phyloP scores from a whole-genome alignment of 2,113 vertebrate species.

The Stegastes partitus region DNA sequence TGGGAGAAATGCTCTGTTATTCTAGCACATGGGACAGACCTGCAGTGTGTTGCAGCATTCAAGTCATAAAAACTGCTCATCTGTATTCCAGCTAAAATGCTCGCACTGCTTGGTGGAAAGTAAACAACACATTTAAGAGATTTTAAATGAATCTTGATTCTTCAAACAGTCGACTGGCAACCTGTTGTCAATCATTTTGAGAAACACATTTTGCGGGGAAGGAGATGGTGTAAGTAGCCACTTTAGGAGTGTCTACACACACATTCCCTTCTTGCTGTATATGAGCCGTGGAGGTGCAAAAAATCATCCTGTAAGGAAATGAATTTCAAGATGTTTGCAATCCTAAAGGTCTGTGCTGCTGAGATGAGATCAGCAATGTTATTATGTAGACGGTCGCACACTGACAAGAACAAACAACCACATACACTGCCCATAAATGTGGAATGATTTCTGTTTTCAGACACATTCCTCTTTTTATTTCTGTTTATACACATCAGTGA shows the following conservation, averaged over 20 bases:
- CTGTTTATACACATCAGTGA: no score
- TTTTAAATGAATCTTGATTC: not conserved
- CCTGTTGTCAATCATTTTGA: not conserved
- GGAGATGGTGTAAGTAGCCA: not conserved
- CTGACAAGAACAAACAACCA: not conserved
- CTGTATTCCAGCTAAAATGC: not conserved
- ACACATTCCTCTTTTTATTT: no score
- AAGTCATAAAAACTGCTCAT: slow-evolving; percentile 1
- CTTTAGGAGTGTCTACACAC: not conserved
- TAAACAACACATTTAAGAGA: not conserved
- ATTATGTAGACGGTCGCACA: not conserved
- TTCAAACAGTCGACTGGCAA: no score
- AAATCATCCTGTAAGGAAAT: slow-evolving; percentile 11
- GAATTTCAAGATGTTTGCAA: not conserved
- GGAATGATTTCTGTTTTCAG: no score
- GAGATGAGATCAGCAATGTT: slow-evolving; percentile 4
- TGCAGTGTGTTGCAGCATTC: not conserved
- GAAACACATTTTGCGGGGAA: not conserved
- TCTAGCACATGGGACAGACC: not conserved
- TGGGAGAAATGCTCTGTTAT: not conserved
- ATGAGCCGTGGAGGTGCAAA: not conserved
- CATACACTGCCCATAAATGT: no score
- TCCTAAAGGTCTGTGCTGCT: not conserved
- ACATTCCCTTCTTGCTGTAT: not conserved
- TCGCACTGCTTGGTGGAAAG: not conserved